Evolutionary conservation across 2,113 vertebrate genomes (phyloP).

Genomic region (Vulpes vulpes): DNA sequence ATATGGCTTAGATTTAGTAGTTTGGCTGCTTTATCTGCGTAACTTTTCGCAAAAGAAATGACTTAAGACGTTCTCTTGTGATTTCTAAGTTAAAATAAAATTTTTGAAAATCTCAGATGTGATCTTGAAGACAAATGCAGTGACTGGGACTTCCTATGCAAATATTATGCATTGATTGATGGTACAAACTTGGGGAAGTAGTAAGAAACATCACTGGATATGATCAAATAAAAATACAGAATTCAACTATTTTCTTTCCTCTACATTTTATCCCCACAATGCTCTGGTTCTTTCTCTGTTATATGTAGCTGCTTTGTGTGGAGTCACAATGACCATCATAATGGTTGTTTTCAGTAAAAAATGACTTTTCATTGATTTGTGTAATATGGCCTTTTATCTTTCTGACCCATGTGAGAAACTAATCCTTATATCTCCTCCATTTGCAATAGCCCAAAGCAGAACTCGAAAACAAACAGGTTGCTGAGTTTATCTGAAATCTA

Average conservation of each 20-base stretch:
- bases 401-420: not conserved
- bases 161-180: not conserved
- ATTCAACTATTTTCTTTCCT: not conserved
- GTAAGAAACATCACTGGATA: not conserved
- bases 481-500: slow-evolving; percentile 13
- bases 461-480: not conserved
- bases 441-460: not conserved
- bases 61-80: not conserved
- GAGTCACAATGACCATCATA: not conserved
- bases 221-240: not conserved
- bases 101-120: not conserved
- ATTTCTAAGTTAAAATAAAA: not conserved
- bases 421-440: not conserved
- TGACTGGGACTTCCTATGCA: not conserved
- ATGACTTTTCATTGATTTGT: slow-evolving; percentile 47
- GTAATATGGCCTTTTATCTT: slow-evolving; percentile 53
- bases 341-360: slow-evolving; percentile 29
- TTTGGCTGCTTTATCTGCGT: not conserved
- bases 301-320: not conserved
- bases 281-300: not conserved
- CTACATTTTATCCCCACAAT: not conserved
- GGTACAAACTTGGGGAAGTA: not conserved
- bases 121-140: not conserved
- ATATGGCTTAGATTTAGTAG: not conserved
- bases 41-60: not conserved